These are phyloP conservation scores for Drosophila tsacasi DNA, from an alignment of 1,140 invertebrate genomes.

Conservation along the genomic window DNA sequence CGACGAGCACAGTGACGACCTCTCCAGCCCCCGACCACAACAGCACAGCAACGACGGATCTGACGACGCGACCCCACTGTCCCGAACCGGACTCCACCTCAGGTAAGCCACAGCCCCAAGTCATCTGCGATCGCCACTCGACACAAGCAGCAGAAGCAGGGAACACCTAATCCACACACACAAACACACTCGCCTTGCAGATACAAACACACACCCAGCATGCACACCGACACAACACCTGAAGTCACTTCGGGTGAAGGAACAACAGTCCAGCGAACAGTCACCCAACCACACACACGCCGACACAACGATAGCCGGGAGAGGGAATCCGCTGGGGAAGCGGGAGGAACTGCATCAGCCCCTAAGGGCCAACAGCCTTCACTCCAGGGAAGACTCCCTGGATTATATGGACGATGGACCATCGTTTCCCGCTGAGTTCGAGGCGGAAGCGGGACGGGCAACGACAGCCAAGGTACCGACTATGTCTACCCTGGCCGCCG, in stretches of 20 bases:
- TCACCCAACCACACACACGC: slow-evolving; percentile 19
- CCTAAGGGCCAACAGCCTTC: slow-evolving; percentile 23
- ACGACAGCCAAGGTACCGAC: slow-evolving; percentile 19
- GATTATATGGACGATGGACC: slow-evolving; percentile 64
- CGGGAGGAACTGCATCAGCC: slow-evolving; percentile 13
- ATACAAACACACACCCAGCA: slow-evolving; percentile 44
- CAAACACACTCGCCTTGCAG: slow-evolving; percentile 44
- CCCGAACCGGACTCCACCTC: slow-evolving; percentile 23
- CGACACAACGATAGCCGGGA: slow-evolving; percentile 9
- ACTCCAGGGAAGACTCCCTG: slow-evolving; percentile 27
- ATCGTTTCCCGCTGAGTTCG: background rate
- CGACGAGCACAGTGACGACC: slow-evolving; percentile 9
- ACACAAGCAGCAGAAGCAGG: background rate
- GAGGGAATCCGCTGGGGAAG: slow-evolving; percentile 16
- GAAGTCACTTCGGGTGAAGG: background rate
- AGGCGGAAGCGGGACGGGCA: slow-evolving; percentile 4
- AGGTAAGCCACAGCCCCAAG: slow-evolving; percentile 43
- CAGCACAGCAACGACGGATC: slow-evolving; percentile 20
- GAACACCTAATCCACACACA: slow-evolving; percentile 23
- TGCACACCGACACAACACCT: slow-evolving; percentile 54
- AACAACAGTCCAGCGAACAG: slow-evolving; percentile 9
- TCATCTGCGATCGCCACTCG: background rate
- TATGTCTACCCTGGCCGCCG: slow-evolving; percentile 59
- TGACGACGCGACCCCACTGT: slow-evolving; percentile 16
- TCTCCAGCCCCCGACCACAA: background rate